phyloP scores from a whole-genome alignment of 2,888 invertebrate species.

The Alsophila aescularia region DNA sequence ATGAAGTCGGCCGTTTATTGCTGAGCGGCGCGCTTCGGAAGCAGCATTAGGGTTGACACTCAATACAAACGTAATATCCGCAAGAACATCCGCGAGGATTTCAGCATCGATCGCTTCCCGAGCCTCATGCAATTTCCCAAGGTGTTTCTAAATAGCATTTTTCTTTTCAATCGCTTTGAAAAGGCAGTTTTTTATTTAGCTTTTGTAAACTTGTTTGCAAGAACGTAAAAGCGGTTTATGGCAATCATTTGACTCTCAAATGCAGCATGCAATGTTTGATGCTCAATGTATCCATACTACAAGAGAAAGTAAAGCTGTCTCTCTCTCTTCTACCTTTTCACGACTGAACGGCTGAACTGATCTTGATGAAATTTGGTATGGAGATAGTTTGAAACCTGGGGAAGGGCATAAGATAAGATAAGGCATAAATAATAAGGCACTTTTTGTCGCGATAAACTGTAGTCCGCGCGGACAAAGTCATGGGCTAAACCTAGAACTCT shows the following conservation, averaged over 20 bases:
- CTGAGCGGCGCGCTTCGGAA: constrained; percentile 11
- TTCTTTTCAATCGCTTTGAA: neutral
- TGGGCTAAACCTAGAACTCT: too few species aligned
- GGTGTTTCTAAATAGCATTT: constrained; percentile 1
- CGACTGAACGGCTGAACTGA: too few species aligned
- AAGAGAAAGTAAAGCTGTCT: too few species aligned
- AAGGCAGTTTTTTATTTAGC: neutral
- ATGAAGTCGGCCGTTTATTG: neutral
- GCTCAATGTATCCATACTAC: too few species aligned
- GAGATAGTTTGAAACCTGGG: too few species aligned
- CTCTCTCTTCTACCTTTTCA: too few species aligned
- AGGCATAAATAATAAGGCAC: too few species aligned
- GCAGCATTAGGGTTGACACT: constrained; percentile 30
- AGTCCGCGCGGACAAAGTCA: too few species aligned
- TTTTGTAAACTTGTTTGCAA: neutral
- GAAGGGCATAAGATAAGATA: too few species aligned
- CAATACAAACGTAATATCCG: constrained; percentile 34
- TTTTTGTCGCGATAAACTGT: too few species aligned
- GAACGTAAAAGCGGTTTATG: neutral
- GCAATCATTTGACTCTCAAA: neutral
- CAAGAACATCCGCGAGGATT: neutral
- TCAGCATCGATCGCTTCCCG: neutral
- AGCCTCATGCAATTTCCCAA: constrained; percentile 25
- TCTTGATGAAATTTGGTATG: too few species aligned
- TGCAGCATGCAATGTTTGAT: too few species aligned